Evolutionary conservation across 2,113 vertebrate species (phyloP).

Genomic region (Megalops atlanticus): DNA sequence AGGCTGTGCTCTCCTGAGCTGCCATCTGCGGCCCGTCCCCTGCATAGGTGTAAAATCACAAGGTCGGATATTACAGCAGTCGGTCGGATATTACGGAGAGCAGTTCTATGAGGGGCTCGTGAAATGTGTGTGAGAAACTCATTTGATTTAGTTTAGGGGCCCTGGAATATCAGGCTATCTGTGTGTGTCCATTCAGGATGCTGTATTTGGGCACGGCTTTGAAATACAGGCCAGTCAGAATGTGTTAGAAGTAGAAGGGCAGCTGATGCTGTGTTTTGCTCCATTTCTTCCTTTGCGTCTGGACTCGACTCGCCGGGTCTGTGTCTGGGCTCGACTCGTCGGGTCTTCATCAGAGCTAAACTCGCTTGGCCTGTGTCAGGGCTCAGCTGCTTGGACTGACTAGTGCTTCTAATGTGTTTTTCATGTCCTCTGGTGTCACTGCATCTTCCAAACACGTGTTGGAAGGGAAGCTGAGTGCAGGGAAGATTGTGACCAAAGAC

Average conservation of each 20-base stretch:
- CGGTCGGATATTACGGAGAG: background rate
- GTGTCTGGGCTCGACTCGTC: background rate
- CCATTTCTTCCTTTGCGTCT: background rate
- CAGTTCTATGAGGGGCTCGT: background rate
- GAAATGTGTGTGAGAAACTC: background rate
- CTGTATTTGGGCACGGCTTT: too few species aligned
- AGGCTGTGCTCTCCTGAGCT: background rate
- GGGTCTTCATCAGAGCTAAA: background rate
- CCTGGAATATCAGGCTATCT: background rate
- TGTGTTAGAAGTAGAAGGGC: too few species aligned
- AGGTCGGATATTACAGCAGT: background rate
- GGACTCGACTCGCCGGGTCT: background rate
- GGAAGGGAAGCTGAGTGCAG: background rate
- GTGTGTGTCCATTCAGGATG: too few species aligned
- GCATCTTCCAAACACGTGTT: conserved; percentile 19
- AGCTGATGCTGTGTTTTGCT: background rate
- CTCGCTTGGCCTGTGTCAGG: background rate
- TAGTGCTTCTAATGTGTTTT: conserved; percentile 49
- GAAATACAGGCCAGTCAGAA: too few species aligned
- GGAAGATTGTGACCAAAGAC: background rate
- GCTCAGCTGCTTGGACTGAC: background rate
- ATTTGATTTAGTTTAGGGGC: background rate
- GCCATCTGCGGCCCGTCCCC: background rate
- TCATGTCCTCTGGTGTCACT: conserved; percentile 36
- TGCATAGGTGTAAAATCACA: background rate